Evolutionary conservation across 2,113 vertebrate genomes (phyloP).

Genomic region (Anthoscopus minutus): DNA sequence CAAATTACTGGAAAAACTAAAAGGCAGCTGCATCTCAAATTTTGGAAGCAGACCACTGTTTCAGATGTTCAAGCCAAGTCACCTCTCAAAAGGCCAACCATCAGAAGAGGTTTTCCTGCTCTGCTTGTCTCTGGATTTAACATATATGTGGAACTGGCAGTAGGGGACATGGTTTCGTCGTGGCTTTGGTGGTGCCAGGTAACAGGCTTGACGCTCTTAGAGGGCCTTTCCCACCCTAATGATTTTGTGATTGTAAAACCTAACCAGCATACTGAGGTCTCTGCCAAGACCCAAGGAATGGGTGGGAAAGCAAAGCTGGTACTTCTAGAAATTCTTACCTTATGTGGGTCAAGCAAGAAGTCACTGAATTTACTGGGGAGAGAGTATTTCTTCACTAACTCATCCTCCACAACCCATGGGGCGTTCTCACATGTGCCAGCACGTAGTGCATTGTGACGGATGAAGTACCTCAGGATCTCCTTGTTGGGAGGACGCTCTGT

Average conservation of each 20-base stretch:
- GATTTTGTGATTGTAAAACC: not conserved
- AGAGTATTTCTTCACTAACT: conserved; percentile 90
- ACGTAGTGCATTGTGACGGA: conserved; percentile 88
- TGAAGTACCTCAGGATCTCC: conserved; percentile 97
- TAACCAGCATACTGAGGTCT: not conserved
- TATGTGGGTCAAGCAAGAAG: conserved; percentile 93
- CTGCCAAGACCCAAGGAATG: not conserved
- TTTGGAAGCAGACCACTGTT: not conserved
- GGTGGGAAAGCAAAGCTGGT: not conserved
- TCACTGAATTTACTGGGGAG: conserved; percentile 97
- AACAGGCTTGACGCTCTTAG: not conserved
- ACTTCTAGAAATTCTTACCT: conserved; percentile 73
- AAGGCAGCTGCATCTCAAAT: not conserved
- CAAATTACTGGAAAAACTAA: not conserved
- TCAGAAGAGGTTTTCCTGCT: not conserved
- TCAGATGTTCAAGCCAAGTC: not conserved
- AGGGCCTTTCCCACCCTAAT: not conserved
- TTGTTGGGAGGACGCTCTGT: conserved; percentile 96
- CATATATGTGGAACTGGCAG: not conserved
- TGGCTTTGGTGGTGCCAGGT: not conserved
- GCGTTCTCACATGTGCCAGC: conserved; percentile 89
- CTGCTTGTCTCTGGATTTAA: not conserved
- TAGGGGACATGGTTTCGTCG: not conserved
- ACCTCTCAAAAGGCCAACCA: not conserved
- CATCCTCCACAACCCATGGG: conserved; percentile 96